Evolutionary conservation across 1,140 invertebrate species (phyloP).

Genomic region (Drosophila prosaltans): DNA sequence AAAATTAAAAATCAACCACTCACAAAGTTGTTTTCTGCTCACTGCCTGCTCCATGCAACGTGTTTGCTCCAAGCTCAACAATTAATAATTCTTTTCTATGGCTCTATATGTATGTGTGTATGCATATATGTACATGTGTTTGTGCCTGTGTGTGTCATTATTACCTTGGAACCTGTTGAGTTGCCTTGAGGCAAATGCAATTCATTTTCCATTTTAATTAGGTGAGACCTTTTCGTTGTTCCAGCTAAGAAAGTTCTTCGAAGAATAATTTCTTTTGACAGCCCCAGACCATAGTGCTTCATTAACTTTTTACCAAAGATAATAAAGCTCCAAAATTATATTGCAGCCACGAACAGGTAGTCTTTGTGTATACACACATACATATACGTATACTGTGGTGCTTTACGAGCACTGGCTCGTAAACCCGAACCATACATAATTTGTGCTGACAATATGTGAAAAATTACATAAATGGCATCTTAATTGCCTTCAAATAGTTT

Average conservation of each 20-base stretch:
- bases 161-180: slow-evolving; percentile 76
- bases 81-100: slow-evolving; percentile 37
- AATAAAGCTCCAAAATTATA: slow-evolving; percentile 64
- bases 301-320: slow-evolving; percentile 28
- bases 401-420: slow-evolving; percentile 38
- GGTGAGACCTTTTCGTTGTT: slow-evolving; percentile 56
- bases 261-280: slow-evolving; percentile 31
- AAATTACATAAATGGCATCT: slow-evolving; percentile 72
- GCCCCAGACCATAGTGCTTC: neutral
- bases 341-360: slow-evolving; percentile 6
- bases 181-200: slow-evolving; percentile 61
- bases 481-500: slow-evolving; percentile 77
- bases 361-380: neutral
- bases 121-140: slow-evolving; percentile 13
- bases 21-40: slow-evolving; percentile 39
- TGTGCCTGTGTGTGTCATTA: slow-evolving; percentile 31
- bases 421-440: slow-evolving; percentile 66
- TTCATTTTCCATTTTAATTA: slow-evolving; percentile 67
- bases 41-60: slow-evolving; percentile 59
- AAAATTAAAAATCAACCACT: slow-evolving; percentile 65
- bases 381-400: neutral
- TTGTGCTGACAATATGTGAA: slow-evolving; percentile 62
- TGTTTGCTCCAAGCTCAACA: slow-evolving; percentile 57
- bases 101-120: slow-evolving; percentile 17
- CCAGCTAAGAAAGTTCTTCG: slow-evolving; percentile 9